These are phyloP conservation scores for Muschampia plurimacula DNA, from an alignment of 2,888 invertebrate genomes.

Conservation along the genomic window DNA sequence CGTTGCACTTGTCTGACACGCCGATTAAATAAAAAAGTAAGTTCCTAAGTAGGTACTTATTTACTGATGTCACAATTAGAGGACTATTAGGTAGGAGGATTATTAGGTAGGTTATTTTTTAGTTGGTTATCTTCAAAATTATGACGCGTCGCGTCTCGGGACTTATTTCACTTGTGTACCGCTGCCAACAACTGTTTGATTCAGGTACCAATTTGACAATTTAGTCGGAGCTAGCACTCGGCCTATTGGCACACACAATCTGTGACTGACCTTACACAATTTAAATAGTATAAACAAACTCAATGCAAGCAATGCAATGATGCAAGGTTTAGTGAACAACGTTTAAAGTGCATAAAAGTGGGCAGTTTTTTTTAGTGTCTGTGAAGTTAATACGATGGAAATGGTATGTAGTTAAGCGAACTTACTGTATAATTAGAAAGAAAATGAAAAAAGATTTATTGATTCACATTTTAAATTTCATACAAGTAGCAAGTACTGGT, in stretches of 20 bases:
- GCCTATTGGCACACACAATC: conserved; percentile 51
- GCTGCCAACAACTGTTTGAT: conserved; percentile 71
- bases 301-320: not conserved
- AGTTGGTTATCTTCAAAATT: too few relatives aligned
- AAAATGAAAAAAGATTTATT: too few relatives aligned
- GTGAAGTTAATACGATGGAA: not conserved
- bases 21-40: too few relatives aligned
- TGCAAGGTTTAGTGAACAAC: conserved; percentile 27
- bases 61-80: too few relatives aligned
- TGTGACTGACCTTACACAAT: conserved; percentile 53
- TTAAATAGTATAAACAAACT: conserved; percentile 51
- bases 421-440: not conserved
- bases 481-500: too few relatives aligned
- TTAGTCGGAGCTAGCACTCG: conserved; percentile 70
- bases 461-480: too few relatives aligned
- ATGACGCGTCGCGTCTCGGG: conserved; percentile 56
- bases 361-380: not conserved
- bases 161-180: conserved; percentile 64
- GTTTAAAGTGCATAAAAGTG: conserved; percentile 27
- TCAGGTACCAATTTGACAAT: conserved; percentile 72
- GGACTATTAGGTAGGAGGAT: too few relatives aligned
- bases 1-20: too few relatives aligned
- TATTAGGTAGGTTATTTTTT: too few relatives aligned
- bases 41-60: too few relatives aligned
- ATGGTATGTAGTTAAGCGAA: conserved; percentile 24